Percentiles rank a stretch among this genome's conserved stretches.
These are phyloP conservation scores for Gallinago stenura DNA, from an alignment of 2,797 vertebrate genomes.

Conservation along the genomic window DNA sequence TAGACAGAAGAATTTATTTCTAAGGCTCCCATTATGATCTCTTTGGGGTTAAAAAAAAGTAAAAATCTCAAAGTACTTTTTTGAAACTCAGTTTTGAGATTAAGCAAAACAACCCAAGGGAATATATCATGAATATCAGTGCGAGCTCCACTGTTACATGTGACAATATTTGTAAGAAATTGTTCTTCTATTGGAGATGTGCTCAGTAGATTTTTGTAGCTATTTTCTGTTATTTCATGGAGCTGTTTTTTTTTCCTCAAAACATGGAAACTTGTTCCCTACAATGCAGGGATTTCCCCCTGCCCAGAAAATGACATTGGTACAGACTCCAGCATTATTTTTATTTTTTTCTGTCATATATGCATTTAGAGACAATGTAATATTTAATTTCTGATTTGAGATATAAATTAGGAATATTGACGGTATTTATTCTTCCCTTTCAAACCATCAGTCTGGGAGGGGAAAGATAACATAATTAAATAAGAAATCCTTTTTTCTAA, in stretches of 20 bases:
- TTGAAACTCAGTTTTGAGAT: not conserved
- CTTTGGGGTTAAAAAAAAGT: not conserved
- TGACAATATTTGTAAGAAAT: not conserved
- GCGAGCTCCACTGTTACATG: not conserved
- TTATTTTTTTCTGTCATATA: not conserved
- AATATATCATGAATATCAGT: not conserved
- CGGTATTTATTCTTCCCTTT: not conserved
- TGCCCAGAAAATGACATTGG: not conserved
- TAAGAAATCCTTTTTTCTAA: not conserved
- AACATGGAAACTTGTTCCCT: not conserved
- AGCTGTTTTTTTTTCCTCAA: not conserved
- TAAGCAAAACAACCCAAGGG: not conserved
- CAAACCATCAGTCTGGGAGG: not conserved
- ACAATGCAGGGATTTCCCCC: accelerated
- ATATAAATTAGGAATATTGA: not conserved
- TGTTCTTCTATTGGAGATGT: not conserved
- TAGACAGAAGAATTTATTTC: not conserved
- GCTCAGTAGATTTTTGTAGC: not conserved
- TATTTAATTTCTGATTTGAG: not conserved
- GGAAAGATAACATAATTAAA: not conserved
- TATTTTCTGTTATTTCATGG: not conserved
- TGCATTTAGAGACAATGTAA: not conserved
- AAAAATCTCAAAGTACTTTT: not conserved
- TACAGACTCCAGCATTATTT: not conserved
- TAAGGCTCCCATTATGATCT: not conserved